phyloP scores from a whole-genome alignment of 2,888 invertebrate genomes.

The Limnephilus auricula region DNA sequence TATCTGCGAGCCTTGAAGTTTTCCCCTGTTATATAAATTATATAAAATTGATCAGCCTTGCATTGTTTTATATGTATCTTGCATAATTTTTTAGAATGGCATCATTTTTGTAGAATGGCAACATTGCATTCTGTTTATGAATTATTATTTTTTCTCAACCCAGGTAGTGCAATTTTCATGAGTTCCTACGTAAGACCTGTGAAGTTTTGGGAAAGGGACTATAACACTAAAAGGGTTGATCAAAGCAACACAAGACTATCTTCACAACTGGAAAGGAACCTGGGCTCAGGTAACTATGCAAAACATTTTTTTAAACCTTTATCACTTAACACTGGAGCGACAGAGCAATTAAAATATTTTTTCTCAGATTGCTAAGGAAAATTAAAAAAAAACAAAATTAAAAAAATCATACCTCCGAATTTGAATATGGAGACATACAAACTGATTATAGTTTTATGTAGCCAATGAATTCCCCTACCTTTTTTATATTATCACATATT shows the following conservation, averaged over 20 bases:
- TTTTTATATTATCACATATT: no score
- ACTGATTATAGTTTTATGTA: no score
- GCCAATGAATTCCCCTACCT: no score
- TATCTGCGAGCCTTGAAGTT: background rate
- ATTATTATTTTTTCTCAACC: background rate
- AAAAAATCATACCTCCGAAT: no score
- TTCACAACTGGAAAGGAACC: conserved; percentile 95
- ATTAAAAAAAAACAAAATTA: no score
- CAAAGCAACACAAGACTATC: conserved; percentile 97
- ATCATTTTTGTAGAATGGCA: background rate
- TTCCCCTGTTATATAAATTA: background rate
- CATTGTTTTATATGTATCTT: background rate
- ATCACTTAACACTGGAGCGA: background rate
- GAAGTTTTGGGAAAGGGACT: conserved; percentile 99
- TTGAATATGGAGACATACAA: no score
- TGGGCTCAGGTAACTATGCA: conserved; percentile 78
- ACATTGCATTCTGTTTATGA: no score
- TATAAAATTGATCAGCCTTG: background rate
- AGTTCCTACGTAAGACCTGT: conserved; percentile 99
- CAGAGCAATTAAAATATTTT: no score
- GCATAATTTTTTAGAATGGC: background rate
- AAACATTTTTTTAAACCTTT: background rate
- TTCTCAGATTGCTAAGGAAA: no score
- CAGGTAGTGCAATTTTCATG: conserved; percentile 98
- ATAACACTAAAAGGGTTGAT: conserved; percentile 97